Conservation (phyloP, 2,888 invertebrate species). For the Cryptocheilus praepositus region DNA sequence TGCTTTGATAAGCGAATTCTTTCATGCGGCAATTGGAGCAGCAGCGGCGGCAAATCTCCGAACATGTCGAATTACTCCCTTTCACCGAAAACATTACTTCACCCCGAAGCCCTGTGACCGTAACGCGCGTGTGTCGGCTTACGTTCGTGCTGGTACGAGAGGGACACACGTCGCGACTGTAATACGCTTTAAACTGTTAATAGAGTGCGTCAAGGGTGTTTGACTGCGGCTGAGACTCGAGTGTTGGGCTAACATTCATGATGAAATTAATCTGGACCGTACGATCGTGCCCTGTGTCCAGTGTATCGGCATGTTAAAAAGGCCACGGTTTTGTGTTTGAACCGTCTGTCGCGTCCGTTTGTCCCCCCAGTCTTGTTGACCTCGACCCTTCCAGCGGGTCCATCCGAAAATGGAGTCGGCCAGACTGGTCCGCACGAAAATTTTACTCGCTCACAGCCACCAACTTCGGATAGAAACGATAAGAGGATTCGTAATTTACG, state of each 20-base stretch:
- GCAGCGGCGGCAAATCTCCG: too few relatives aligned
- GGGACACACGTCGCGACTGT: constrained; percentile 47
- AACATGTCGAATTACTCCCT: too few relatives aligned
- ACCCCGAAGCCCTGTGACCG: too few relatives aligned
- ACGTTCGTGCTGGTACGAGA: constrained; percentile 13
- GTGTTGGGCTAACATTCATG: constrained; percentile 74
- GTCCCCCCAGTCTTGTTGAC: constrained; percentile 43
- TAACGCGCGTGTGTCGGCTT: too few relatives aligned
- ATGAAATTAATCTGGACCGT: constrained; percentile 73
- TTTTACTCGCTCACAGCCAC: too few relatives aligned
- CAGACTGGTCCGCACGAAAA: neutral
- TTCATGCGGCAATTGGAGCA: too few relatives aligned
- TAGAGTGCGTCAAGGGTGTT: constrained; percentile 69
- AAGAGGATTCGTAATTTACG: too few relatives aligned
- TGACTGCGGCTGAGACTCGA: constrained; percentile 71
- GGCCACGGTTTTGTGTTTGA: constrained; percentile 43
- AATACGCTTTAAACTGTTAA: constrained; percentile 69
- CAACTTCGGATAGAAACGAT: neutral
- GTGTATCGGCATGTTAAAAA: constrained; percentile 60
- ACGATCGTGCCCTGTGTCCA: constrained; percentile 45
- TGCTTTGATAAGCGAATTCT: too few relatives aligned
- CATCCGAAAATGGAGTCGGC: constrained; percentile 22
- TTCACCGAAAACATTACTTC: too few relatives aligned
- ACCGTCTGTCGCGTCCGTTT: constrained; percentile 36
- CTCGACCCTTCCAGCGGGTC: constrained; percentile 41